These are phyloP conservation scores for Dinothrombium tinctorium DNA, from an alignment of 1,140 invertebrate genomes.

Conservation along the genomic window DNA sequence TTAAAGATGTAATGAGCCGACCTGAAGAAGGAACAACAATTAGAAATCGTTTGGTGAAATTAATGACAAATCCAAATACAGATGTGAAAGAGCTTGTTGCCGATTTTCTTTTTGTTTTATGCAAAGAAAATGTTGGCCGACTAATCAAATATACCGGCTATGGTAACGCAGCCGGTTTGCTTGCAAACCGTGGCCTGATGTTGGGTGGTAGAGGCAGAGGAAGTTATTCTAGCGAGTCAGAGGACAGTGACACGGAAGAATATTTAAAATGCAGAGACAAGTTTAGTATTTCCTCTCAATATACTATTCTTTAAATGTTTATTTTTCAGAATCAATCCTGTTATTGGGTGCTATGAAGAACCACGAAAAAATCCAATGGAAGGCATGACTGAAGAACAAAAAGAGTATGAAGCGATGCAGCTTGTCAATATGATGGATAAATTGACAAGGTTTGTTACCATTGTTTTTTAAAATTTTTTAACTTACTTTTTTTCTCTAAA, in stretches of 20 bases:
- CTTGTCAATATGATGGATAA: conserved; percentile 74
- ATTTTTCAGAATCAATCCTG: conserved; percentile 56
- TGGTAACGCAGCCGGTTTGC: conserved; percentile 88
- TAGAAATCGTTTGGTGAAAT: conserved; percentile 65
- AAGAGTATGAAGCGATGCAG: conserved; percentile 89
- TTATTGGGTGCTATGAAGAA: conserved; percentile 68
- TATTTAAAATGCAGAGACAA: conserved; percentile 52
- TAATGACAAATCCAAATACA: conserved; percentile 56
- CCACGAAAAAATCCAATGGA: conserved; percentile 51
- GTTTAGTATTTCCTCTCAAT: conserved; percentile 21
- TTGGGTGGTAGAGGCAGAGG: conserved; percentile 25
- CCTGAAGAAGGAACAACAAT: conserved; percentile 71
- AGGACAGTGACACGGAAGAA: conserved; percentile 86
- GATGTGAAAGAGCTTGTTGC: conserved; percentile 57
- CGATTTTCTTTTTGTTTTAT: conserved; percentile 83
- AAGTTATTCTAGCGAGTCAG: conserved; percentile 67
- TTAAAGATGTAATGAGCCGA: conserved; percentile 59
- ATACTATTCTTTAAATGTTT: background rate
- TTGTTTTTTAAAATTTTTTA: conserved; percentile 6
- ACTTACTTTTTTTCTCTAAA: conserved; percentile 18
- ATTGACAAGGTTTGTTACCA: conserved; percentile 34
- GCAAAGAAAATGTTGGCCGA: conserved; percentile 79
- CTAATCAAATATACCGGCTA: conserved; percentile 98
- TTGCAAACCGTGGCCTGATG: conserved; percentile 72
- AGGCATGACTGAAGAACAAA: conserved; percentile 83